Conservation (phyloP, 2,113 vertebrate species). For the Tricholaema leucomelas region DNA sequence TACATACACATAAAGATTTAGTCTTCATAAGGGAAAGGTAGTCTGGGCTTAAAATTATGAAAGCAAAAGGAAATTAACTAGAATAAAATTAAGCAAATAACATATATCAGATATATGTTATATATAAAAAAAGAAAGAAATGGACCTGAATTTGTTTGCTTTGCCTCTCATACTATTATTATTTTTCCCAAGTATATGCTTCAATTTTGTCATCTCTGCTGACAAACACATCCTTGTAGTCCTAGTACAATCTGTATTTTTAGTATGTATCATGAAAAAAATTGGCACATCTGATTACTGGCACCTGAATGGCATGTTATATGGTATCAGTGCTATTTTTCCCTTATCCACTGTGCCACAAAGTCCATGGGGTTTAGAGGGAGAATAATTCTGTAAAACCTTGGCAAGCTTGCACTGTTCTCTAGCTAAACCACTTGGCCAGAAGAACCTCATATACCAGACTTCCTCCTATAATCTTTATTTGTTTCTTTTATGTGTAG, state of each 20-base stretch:
- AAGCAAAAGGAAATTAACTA: not conserved
- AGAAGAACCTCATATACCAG: not conserved
- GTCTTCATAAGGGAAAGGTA: not conserved
- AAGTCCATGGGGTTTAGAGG: not conserved
- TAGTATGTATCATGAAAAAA: not conserved
- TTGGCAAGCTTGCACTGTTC: not conserved
- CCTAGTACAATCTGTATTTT: not conserved
- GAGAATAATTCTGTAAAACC: not conserved
- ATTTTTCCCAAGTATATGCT: not conserved
- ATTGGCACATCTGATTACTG: not conserved
- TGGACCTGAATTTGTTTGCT: not conserved
- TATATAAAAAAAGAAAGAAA: not conserved
- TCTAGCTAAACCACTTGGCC: not conserved
- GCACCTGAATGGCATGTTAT: not conserved
- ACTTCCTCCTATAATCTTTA: constrained; percentile 17
- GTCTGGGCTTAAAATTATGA: not conserved
- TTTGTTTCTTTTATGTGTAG: not conserved
- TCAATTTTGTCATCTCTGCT: not conserved
- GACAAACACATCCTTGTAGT: not conserved
- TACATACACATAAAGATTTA: not conserved
- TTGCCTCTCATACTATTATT: not conserved
- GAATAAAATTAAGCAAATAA: not conserved
- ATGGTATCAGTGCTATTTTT: not conserved
- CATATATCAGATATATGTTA: not conserved
- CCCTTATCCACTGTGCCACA: not conserved